phyloP scores from a whole-genome alignment of 2,113 vertebrate species.

The Micronycteris hirsuta region DNA sequence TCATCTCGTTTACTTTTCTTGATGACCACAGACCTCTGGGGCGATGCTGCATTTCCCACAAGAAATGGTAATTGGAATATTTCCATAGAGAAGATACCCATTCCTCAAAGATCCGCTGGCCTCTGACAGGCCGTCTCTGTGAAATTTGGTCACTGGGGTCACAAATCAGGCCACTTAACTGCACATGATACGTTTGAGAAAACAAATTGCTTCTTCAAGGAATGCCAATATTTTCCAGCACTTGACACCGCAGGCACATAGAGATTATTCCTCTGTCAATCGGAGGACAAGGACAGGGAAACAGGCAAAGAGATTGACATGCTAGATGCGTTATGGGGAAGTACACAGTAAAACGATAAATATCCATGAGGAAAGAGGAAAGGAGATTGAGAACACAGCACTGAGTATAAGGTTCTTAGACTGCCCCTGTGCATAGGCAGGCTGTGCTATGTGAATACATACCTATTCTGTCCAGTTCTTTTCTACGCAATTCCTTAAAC shows the following conservation, averaged over 20 bases:
- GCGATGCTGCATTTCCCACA: constrained; percentile 50
- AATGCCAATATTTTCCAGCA: background rate
- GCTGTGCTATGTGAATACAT: rapidly evolving
- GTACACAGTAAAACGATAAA: background rate
- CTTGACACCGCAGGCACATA: constrained; percentile 1
- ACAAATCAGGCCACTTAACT: constrained; percentile 49
- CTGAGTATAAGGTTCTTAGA: background rate
- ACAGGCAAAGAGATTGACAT: background rate
- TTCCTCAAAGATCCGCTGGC: constrained; percentile 69
- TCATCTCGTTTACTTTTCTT: constrained; percentile 69
- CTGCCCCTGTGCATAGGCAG: background rate
- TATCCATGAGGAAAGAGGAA: background rate
- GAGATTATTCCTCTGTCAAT: constrained; percentile 12
- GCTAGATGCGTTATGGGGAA: background rate
- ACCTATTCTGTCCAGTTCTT: background rate
- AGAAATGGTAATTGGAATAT: constrained; percentile 72
- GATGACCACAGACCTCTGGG: constrained; percentile 66
- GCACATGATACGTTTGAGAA: constrained; percentile 49
- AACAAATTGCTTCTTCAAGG: constrained; percentile 61
- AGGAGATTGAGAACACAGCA: background rate
- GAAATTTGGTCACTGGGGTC: constrained; percentile 57
- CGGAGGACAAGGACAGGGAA: background rate
- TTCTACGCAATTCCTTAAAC: background rate
- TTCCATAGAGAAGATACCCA: constrained; percentile 68
- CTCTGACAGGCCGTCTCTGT: constrained; percentile 68